A percentile compares a stretch with the other conserved stretches of the same genome.
These are phyloP conservation scores for Rafetus swinhoei DNA, from an alignment of 2,113 vertebrate species.

Conservation along the genomic window DNA sequence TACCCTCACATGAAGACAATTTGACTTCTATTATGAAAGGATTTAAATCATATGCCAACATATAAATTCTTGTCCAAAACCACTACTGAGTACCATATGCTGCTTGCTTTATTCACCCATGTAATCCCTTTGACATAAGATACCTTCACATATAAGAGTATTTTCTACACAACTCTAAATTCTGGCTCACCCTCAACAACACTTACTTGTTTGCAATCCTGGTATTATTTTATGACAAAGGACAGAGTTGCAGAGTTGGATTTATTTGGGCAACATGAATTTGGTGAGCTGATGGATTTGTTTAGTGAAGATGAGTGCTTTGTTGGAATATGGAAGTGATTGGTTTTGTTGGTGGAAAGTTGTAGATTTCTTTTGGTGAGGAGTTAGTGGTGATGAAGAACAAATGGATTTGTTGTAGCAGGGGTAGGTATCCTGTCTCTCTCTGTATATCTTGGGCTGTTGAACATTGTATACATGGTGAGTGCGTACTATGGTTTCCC, in stretches of 20 bases:
- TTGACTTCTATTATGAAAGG: no score
- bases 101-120: no score
- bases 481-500: not conserved
- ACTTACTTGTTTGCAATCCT: no score
- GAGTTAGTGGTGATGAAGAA: not conserved
- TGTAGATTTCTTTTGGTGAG: slow-evolving; percentile 47
- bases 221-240: no score
- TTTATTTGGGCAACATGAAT: not conserved
- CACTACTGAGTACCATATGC: no score
- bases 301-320: not conserved
- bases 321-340: slow-evolving; percentile 31
- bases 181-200: no score
- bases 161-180: no score
- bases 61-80: no score
- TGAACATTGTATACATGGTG: slow-evolving; percentile 4
- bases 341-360: slow-evolving; percentile 25
- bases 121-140: no score
- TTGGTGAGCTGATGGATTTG: slow-evolving; percentile 6
- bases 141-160: no score
- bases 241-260: not conserved
- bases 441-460: not conserved
- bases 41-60: no score
- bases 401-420: not conserved
- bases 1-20: no score
- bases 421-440: not conserved